Evolutionary conservation across 2,888 invertebrate species (phyloP).

Genomic region (Ephialtes manifestator): DNA sequence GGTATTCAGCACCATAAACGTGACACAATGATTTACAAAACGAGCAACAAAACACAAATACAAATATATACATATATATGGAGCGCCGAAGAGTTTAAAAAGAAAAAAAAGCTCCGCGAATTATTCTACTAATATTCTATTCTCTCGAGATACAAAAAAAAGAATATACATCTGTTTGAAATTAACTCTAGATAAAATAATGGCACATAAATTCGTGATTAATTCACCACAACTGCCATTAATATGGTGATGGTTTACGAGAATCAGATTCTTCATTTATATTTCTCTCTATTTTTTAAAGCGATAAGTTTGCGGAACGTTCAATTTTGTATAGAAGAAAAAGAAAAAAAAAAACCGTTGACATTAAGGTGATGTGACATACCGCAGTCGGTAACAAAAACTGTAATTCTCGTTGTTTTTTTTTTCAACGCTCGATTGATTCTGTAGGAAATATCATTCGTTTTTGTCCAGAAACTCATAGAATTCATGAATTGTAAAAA

Average conservation of each 20-base stretch:
- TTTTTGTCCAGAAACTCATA: background rate
- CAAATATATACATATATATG: conserved; percentile 62
- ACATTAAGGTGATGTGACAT: background rate
- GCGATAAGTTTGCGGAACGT: conserved; percentile 18
- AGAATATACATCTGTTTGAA: conserved; percentile 15
- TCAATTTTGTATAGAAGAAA: conserved; percentile 11
- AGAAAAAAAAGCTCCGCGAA: conserved; percentile 6
- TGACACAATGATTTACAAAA: conserved; percentile 53
- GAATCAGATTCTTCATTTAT: conserved; percentile 24
- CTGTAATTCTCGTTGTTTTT: background rate
- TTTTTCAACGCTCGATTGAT: background rate
- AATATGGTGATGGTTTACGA: conserved; percentile 44
- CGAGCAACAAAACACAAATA: conserved; percentile 38
- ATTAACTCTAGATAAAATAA: conserved; percentile 38
- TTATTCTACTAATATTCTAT: conserved; percentile 46
- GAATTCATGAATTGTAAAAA: background rate
- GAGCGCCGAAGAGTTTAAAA: conserved; percentile 32
- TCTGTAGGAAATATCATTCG: background rate
- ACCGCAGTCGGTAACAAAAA: background rate
- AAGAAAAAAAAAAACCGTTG: conserved; percentile 1
- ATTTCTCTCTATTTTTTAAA: conserved; percentile 28
- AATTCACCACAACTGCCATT: conserved; percentile 30
- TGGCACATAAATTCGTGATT: conserved; percentile 21
- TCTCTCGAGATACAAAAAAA: conserved; percentile 16
- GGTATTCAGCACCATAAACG: conserved; percentile 79